Evolutionary conservation across 2,797 vertebrate species (phyloP).

Genomic region (Hylomyscus alleni): DNA sequence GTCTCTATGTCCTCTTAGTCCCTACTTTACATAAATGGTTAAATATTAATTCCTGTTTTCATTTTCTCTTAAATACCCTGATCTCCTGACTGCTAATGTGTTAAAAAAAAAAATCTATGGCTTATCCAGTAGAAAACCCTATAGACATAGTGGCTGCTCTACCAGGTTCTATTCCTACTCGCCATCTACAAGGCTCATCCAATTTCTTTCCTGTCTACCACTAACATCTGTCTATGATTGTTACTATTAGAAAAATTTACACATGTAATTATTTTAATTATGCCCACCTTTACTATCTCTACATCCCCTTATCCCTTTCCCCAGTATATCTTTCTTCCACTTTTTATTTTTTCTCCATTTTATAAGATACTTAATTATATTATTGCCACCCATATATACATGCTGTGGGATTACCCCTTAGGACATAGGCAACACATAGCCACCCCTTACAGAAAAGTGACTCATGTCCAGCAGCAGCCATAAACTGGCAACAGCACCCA

Average conservation of each 20-base stretch:
- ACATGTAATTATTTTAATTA: neutral
- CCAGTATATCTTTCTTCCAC: neutral
- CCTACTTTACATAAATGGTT: neutral
- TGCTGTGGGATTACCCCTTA: neutral
- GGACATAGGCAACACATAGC: no score
- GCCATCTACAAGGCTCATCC: neutral
- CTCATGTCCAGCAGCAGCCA: neutral
- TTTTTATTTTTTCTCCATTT: neutral
- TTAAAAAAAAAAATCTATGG: neutral
- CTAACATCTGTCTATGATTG: neutral
- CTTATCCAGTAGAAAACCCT: neutral
- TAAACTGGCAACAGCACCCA: no score
- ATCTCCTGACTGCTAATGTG: neutral
- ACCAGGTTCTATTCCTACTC: neutral
- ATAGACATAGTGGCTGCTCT: neutral
- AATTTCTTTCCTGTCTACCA: neutral
- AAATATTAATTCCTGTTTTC: neutral
- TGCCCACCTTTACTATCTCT: neutral
- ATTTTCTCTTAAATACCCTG: neutral
- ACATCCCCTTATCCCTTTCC: neutral
- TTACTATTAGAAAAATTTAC: neutral
- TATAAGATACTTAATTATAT: neutral
- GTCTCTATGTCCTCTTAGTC: neutral
- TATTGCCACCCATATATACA: neutral
- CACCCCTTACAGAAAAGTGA: neutral